A percentile compares a stretch with the other conserved stretches of the same genome.
Evolutionary conservation across 2,888 invertebrate species (phyloP).

Genomic region (Ptilodon capucinus): DNA sequence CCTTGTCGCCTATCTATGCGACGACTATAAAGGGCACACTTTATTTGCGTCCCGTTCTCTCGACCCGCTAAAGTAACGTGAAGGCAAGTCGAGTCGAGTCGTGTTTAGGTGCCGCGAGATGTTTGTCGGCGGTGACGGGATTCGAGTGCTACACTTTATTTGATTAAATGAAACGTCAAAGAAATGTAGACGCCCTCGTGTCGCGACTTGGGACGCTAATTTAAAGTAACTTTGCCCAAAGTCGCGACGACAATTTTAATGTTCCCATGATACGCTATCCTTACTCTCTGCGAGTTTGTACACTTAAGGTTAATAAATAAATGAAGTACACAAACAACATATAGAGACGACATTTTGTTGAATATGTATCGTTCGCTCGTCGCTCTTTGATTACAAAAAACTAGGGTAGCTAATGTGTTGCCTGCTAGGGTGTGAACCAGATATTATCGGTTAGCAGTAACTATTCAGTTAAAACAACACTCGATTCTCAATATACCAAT

Average conservation of each 20-base stretch:
- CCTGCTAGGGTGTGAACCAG: too few species aligned
- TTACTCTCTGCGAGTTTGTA: not conserved
- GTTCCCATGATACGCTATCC: not conserved
- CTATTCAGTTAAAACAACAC: too few species aligned
- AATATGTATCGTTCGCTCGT: too few species aligned
- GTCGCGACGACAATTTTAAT: not conserved
- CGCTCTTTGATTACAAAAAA: too few species aligned
- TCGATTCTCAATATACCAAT: too few species aligned
- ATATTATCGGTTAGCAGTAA: too few species aligned
- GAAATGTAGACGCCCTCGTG: constrained; percentile 9
- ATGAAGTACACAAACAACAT: not conserved
- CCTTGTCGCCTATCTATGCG: not conserved
- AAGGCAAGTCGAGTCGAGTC: not conserved
- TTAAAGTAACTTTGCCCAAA: constrained; percentile 3
- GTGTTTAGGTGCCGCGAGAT: constrained; percentile 3
- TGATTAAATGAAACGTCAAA: constrained; percentile 26
- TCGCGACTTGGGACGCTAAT: constrained; percentile 8
- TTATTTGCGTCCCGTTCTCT: not conserved
- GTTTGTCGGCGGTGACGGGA: constrained; percentile 7
- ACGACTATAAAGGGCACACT: not conserved
- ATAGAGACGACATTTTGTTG: not conserved
- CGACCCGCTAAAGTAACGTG: constrained; percentile 2
- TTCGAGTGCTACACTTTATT: constrained; percentile 16
- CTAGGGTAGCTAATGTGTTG: too few species aligned
- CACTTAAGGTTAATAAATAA: not conserved